Evolutionary conservation across 2,888 invertebrate genomes (phyloP), one percentile per base, ranked within the genome.

Genomic region (Rhyacophila evoluta): DNA sequence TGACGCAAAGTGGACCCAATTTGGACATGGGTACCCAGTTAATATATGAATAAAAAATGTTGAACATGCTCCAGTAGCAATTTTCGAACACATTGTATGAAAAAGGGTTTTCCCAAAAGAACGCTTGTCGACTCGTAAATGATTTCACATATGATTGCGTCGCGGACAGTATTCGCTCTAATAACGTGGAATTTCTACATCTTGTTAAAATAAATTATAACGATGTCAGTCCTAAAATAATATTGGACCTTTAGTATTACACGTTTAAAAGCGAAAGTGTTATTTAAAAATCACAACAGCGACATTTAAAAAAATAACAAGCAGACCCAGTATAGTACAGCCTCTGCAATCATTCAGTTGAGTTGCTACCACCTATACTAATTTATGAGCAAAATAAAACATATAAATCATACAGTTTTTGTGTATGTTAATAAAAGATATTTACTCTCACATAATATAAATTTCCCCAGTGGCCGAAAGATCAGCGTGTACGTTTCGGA

Each of bases 41-140:
- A 55, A 10, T n/a, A 10, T 2, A 19, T 55, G 55, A 6, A 25
- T 55, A 55, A 55, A 55, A 25, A 55, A 55, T 25, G 12, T 55
- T 19, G 19, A 10, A 19, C 12, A 55, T 55, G 19, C 19, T 55
- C 19, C 12, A 55, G 55, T 25, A 10, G 55, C 55, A 55, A 55
- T 25, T 55, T 55, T 55, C 10, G 19, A 55, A 55, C 15, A 55
- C 29, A 25, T 19, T 8, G 55, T 55, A 55, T 55, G 19, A 19
- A 25, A 55, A 55, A 55, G 19, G 39, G 55, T 55, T 55, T 19
- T 55, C 55, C 55, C 55, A 15, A 25, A 55, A 55, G 55, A 55
- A 55, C 55, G 19, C 55, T 55, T 55, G 55, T 55, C 55, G 55
- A 55, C 25, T 55, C 55, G 55, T 33, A 55, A 55, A 55, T 55